Evolutionary conservation across 2,888 invertebrate species (phyloP).

Genomic region (Caenorhabditis wallacei): DNA sequence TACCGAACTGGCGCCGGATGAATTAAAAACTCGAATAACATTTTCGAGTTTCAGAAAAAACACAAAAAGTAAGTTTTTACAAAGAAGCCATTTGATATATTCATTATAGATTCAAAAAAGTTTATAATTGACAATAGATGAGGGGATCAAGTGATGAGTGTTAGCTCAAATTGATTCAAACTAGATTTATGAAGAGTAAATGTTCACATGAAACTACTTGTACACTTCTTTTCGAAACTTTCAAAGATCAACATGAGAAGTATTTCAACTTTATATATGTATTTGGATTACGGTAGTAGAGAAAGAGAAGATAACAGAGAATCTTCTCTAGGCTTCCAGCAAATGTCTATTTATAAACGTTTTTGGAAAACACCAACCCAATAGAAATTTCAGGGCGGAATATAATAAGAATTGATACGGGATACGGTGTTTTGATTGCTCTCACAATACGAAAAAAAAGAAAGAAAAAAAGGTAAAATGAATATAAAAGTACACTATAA

Average conservation of each 20-base stretch:
- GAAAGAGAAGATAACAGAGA: no score
- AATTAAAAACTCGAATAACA: conserved; percentile 35
- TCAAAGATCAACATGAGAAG: not conserved
- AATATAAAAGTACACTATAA: conserved; percentile 15
- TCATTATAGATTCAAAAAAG: no score
- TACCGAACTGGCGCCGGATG: conserved; percentile 58
- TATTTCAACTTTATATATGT: not conserved
- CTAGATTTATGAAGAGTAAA: conserved; percentile 12
- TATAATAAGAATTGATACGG: not conserved
- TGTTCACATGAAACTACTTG: not conserved
- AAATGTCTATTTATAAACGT: not conserved
- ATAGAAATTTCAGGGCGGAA: not conserved
- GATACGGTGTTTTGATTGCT: not conserved
- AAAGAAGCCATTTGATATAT: no score
- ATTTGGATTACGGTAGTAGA: not conserved
- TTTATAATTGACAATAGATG: no score
- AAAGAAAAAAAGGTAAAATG: not conserved
- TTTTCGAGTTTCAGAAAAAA: conserved; percentile 2
- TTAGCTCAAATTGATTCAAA: conserved; percentile 3
- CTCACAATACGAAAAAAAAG: not conserved
- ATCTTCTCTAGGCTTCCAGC: no score
- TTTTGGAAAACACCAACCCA: not conserved
- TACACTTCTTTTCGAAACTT: not conserved
- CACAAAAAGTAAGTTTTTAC: not conserved
- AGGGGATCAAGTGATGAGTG: not conserved